phyloP scores from a whole-genome alignment of 2,888 invertebrate species.

The Scrobipalpa costella region DNA sequence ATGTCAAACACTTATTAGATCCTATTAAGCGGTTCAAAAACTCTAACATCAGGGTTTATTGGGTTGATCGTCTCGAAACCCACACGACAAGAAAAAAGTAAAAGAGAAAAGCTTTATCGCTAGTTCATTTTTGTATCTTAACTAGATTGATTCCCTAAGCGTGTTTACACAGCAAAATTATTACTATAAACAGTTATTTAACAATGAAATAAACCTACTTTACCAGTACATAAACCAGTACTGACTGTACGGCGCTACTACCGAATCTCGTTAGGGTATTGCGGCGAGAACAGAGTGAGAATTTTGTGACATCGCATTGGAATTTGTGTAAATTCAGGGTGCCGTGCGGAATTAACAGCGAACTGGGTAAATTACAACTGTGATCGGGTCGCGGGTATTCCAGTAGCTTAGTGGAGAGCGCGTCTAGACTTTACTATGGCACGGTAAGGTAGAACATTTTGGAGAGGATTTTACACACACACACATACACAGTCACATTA shows the following conservation, averaged over 20 bases:
- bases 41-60: no score
- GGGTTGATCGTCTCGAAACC: no score
- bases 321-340: conserved; percentile 48
- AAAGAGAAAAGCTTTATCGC: no score
- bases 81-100: no score
- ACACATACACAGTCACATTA: no score
- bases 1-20: no score
- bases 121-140: no score
- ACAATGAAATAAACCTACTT: neutral
- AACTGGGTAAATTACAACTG: conserved; percentile 47
- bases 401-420: conserved; percentile 31
- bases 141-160: no score
- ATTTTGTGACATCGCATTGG: conserved; percentile 19
- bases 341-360: conserved; percentile 50
- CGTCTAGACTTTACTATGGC: conserved; percentile 24
- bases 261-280: neutral
- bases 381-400: conserved; percentile 30
- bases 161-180: no score
- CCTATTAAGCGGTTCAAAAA: no score
- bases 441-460: conserved; percentile 1
- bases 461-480: neutral
- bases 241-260: neutral
- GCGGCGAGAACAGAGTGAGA: conserved; percentile 11
- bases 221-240: neutral
- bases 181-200: no score